Conservation (phyloP, 2,797 vertebrate genomes). For the Sarcoramphus papa region DNA sequence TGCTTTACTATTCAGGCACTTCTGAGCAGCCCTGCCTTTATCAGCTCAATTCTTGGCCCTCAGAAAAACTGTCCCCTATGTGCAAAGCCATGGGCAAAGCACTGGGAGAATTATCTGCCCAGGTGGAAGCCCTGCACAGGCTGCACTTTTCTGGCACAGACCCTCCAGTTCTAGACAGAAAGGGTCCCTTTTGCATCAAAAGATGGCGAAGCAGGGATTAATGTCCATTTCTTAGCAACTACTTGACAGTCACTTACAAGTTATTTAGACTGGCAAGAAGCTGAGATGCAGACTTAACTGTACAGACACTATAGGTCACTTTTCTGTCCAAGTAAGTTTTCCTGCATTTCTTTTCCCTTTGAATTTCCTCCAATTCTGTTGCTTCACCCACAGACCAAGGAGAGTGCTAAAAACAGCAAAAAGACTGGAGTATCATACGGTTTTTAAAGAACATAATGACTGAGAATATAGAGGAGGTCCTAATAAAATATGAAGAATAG, state of each 20-base stretch:
- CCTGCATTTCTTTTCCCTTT: neutral
- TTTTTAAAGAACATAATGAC: neutral
- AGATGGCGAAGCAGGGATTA: neutral
- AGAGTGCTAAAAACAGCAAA: neutral
- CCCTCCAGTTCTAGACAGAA: neutral
- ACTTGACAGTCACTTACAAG: neutral
- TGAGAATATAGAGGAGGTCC: neutral
- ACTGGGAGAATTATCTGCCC: neutral
- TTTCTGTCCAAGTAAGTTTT: neutral
- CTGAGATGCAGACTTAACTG: neutral
- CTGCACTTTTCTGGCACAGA: neutral
- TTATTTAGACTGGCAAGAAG: neutral
- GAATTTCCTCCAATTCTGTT: neutral
- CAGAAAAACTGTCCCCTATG: neutral
- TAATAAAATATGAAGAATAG: neutral
- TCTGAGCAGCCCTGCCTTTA: neutral
- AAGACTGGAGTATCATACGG: rapidly evolving
- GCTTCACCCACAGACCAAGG: neutral
- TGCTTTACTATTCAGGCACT: neutral
- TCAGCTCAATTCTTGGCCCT: neutral
- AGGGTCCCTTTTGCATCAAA: neutral
- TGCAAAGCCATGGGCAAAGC: neutral
- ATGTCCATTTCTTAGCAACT: neutral
- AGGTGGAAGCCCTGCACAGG: neutral
- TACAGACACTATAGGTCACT: neutral